phyloP scores from a whole-genome alignment of 2,113 vertebrate species.

The Hippocampus abdominalis region DNA sequence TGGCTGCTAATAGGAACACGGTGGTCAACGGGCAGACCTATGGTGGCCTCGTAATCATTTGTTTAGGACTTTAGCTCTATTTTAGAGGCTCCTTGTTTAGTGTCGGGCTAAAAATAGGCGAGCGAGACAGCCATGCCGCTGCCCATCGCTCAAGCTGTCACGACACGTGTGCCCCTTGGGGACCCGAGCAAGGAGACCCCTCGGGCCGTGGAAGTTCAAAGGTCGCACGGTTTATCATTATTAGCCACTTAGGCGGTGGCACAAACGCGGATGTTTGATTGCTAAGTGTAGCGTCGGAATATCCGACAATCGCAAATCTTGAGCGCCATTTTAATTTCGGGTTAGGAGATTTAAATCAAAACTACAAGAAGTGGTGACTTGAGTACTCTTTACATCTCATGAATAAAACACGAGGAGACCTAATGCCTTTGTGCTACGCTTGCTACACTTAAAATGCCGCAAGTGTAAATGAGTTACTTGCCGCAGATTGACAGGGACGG shows the following conservation, averaged over 20 bases:
- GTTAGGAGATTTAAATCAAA: not conserved
- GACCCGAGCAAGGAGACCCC: constrained; percentile 55
- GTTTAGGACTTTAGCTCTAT: constrained; percentile 78
- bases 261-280: constrained; percentile 9
- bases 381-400: constrained; percentile 43
- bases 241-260: constrained; percentile 47
- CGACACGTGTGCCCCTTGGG: constrained; percentile 54
- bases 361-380: constrained; percentile 15
- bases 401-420: constrained; percentile 47
- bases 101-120: constrained; percentile 87
- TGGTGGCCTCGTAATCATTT: constrained; percentile 83
- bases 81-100: constrained; percentile 83
- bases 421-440: constrained; percentile 8
- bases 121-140: constrained; percentile 55
- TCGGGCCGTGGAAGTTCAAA: constrained; percentile 60
- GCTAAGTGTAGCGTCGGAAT: constrained; percentile 36
- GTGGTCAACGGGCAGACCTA: constrained; percentile 83
- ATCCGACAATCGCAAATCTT: not conserved
- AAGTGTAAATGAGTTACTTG: constrained; percentile 54
- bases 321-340: not conserved
- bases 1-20: constrained; percentile 86
- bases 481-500: constrained; percentile 55
- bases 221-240: constrained; percentile 63
- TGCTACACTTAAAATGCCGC: constrained; percentile 65
- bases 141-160: constrained; percentile 63